Evolutionary conservation across 2,888 invertebrate species (phyloP), one percentile per base, ranked within the genome.

Genomic region (Stenchaetothrips biformis): DNA sequence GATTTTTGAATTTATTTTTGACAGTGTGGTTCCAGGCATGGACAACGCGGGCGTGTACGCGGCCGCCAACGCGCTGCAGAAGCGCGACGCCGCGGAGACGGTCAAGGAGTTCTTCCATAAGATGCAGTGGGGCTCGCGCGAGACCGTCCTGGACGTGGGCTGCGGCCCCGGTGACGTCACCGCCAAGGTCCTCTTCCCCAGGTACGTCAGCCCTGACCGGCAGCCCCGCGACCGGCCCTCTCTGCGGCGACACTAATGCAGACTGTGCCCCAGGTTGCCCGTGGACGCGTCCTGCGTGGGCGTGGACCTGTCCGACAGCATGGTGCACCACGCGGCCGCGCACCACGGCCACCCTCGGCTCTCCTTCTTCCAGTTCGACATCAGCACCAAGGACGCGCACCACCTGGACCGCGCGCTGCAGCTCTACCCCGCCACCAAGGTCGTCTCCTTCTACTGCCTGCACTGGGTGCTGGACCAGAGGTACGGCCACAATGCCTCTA

Each of bases 391-490:
- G 16, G 16, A 74, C 13, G 21, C 21, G 78, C 47, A 49, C 59
- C 7, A 37, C 27, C 78, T 78, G 18, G 77, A 80, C 37, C 37
- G 37, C 67, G 21, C 77, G 25, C 62, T 80, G 16, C 77, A 59
- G 48, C 80, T 81, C 48, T 88, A 87, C 80, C 85, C 86, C 48
- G 94, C 92, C 84, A 89, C 92, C 84, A 92, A 94, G 84, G 89
- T 91, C 0, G 91, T 93, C 80, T 94, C 94, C 0, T 94, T 94
- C 85, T 94, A 94, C 85, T 91, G 93, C 82, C 87, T 95, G 6
- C 94, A 95, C 84, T 95, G 95, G 95, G 90, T 94, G 53, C 90
- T 90, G 83, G 90, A 94, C 84, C 92, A 92, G 86, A 89, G 90
- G 92, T 93, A 88, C n/a, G n/a, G n/a, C n/a, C n/a, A n/a, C n/a